Evolutionary conservation across 1,140 invertebrate genomes (phyloP).

Genomic region (Drosophila ercepeae): DNA sequence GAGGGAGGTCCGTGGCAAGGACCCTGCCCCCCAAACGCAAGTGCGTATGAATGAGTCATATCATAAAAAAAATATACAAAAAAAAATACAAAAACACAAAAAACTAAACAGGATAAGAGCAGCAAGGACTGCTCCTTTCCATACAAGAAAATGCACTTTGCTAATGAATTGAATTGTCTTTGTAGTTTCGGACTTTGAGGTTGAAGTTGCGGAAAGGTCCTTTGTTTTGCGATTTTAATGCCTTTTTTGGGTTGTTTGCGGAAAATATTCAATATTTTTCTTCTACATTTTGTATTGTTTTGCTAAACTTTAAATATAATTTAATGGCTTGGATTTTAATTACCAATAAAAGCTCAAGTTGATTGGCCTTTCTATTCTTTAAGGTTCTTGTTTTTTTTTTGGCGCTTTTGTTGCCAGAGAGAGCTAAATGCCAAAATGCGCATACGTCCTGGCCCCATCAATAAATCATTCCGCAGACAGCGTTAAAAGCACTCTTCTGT

Average conservation of each 20-base stretch:
- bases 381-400: conserved; percentile 40
- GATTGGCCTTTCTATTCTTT: conserved; percentile 23
- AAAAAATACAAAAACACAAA: not conserved
- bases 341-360: conserved; percentile 15
- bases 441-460: conserved; percentile 65
- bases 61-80: not conserved
- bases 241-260: not conserved
- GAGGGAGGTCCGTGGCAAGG: not conserved
- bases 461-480: conserved; percentile 79
- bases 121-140: conserved; percentile 30
- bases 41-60: conserved; percentile 48
- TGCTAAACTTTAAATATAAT: not conserved
- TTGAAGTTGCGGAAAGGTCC: not conserved
- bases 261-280: too few species aligned
- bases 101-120: conserved; percentile 8
- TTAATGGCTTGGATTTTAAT: conserved; percentile 35
- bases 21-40: not conserved
- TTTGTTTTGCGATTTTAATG: conserved; percentile 7
- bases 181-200: conserved; percentile 16
- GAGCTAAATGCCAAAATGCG: conserved; percentile 65
- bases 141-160: conserved; percentile 78
- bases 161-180: conserved; percentile 77
- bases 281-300: too few species aligned
- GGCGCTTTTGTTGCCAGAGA: conserved; percentile 57
- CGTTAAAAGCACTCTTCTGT: conserved; percentile 72